Base-by-base conservation (phyloP, 2,113 vertebrate species). In the Prionailurus viverrinus region DNA sequence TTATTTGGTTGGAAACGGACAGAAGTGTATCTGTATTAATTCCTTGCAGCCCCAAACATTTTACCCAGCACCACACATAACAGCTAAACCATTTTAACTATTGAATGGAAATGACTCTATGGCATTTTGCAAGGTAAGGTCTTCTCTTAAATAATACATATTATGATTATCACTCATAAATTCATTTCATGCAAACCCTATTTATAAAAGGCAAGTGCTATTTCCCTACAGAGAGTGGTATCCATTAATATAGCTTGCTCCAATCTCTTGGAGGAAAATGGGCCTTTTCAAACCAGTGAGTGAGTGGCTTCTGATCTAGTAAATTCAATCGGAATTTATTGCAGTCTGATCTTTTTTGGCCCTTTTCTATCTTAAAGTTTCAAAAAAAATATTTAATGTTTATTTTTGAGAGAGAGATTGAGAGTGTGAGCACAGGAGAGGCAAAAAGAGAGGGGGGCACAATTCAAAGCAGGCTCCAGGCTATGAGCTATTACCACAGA, bases 281-380 rank as follows among this genome's bases (percentile, higher is more conserved):
- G 41, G 12, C 7, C 63, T 79, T 96, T 97, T 79, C 69, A 94
- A 76, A 95, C 91, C 79, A 95, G 29, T 51, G 48, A 95, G 29
- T 51, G 48, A 98, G 69, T 80, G 36, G 18, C 4, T 91, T 94
- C 82, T 90, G 79, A 88, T 91, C 95, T 53, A 97, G 97, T 93
- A 80, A 93, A 83, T 92, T 83, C 61, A 68, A 16, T 19, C 82
- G 95, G 45, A 79, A 85, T 93, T 82, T 96, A 87, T 71, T 92
- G 82, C 4, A 66, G n/a, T 74, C 39, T 12, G 51, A 14, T 94
- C 14, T 66, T 48, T 74, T 66, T 86, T 81, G 79, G 36, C 91
- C 27, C 69, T 87, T 93, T 88, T 66, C 41, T 51, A 58, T 94
- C 45, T 84, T 29, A 89, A 96, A 71, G 45, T 87, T 96, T 45